Evolutionary conservation across 2,888 invertebrate species (phyloP).

Genomic region (Drosophila longiperda): DNA sequence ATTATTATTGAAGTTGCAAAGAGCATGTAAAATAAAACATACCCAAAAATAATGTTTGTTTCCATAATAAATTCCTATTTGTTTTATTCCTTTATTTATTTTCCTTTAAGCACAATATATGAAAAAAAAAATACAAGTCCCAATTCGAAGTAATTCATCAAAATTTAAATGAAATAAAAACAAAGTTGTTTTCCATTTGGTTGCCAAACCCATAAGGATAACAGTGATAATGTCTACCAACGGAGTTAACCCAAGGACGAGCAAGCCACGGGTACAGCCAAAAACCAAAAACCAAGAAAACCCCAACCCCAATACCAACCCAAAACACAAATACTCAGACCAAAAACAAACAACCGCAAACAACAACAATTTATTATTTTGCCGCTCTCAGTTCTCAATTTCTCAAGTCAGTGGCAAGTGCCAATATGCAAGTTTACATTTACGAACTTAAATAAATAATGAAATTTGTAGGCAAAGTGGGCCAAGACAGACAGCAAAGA

Average conservation of each 20-base stretch:
- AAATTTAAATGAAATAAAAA: slow-evolving; percentile 77
- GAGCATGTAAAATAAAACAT: neutral
- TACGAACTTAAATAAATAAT: slow-evolving; percentile 76
- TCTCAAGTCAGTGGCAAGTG: slow-evolving; percentile 32
- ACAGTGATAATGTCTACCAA: slow-evolving; percentile 41
- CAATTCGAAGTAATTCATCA: slow-evolving; percentile 46
- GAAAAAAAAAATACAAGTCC: slow-evolving; percentile 2
- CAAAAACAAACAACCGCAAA: slow-evolving; percentile 54
- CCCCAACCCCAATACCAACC: slow-evolving; percentile 36
- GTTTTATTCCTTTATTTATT: neutral
- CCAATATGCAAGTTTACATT: slow-evolving; percentile 74
- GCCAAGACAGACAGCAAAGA: slow-evolving; percentile 27
- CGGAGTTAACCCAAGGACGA: slow-evolving; percentile 36
- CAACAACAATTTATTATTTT: slow-evolving; percentile 78
- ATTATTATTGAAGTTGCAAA: neutral
- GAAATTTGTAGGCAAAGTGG: slow-evolving; percentile 67
- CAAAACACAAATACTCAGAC: slow-evolving; percentile 34
- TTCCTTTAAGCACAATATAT: slow-evolving; percentile 3
- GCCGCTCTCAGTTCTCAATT: slow-evolving; percentile 17
- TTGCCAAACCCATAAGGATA: slow-evolving; percentile 52
- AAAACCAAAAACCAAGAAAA: slow-evolving; percentile 33
- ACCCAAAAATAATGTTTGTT: neutral
- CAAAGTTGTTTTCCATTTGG: slow-evolving; percentile 61
- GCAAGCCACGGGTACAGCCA: slow-evolving; percentile 38
- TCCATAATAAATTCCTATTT: neutral